Conservation (phyloP, 2,888 invertebrate species). For the Sarcophaga subvicina region DNA sequence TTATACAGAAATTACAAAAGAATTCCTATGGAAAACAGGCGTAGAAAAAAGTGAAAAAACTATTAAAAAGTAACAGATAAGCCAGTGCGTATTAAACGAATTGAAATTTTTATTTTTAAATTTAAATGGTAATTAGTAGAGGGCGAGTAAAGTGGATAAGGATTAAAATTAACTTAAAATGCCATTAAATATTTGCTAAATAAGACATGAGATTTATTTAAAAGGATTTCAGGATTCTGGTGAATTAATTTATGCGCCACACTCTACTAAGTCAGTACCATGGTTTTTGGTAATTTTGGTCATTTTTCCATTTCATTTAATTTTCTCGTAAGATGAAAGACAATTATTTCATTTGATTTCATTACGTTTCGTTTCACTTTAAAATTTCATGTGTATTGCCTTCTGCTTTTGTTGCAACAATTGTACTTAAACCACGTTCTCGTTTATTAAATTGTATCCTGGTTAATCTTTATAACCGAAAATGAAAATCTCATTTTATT, state of each 20-base stretch:
- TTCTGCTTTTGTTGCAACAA: too few species aligned
- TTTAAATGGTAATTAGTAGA: constrained; percentile 33
- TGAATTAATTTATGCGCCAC: too few species aligned
- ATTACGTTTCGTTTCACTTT: background rate
- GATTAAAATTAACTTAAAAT: constrained; percentile 64
- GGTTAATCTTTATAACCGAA: constrained; percentile 63
- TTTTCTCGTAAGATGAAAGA: background rate
- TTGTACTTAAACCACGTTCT: background rate
- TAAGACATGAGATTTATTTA: background rate
- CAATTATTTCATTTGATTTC: background rate
- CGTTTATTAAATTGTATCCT: constrained; percentile 56
- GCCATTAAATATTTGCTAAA: constrained; percentile 32
- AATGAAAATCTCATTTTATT: constrained; percentile 67
- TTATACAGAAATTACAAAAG: background rate
- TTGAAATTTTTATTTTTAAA: constrained; percentile 10
- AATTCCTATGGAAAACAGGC: background rate
- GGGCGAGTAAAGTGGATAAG: constrained; percentile 4
- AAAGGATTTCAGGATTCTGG: too few species aligned
- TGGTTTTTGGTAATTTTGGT: background rate
- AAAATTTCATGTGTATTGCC: background rate
- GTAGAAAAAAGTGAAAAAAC: background rate
- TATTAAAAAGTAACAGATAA: constrained; percentile 21
- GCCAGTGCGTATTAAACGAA: constrained; percentile 35
- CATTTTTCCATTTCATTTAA: constrained; percentile 65
- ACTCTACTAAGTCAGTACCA: too few species aligned